A percentile compares a stretch with the other conserved stretches of the same genome.
phyloP scores from a whole-genome alignment of 2,888 invertebrate species.

The Trachelus iudaicus region DNA sequence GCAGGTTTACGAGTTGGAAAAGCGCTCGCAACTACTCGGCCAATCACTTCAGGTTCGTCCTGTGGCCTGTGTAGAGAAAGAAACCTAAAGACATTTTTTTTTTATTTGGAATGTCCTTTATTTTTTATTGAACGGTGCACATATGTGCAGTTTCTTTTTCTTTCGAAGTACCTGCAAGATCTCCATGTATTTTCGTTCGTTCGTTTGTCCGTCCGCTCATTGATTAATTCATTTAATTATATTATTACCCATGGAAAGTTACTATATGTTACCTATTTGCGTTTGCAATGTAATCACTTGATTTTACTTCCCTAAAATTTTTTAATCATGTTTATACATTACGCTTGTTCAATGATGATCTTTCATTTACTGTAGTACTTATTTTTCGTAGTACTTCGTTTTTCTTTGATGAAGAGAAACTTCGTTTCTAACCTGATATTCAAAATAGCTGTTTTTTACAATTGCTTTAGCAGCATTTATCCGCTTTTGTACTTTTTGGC shows the following conservation, averaged over 20 bases:
- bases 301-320: too few relatives aligned
- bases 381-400: constrained; percentile 11
- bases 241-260: too few relatives aligned
- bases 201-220: background rate
- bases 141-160: constrained; percentile 27
- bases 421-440: too few relatives aligned
- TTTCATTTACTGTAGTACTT: too few relatives aligned
- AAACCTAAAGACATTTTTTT: constrained; percentile 32
- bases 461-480: too few relatives aligned
- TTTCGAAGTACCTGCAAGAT: constrained; percentile 41
- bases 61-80: constrained; percentile 58
- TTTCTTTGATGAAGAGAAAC: constrained; percentile 20
- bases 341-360: too few relatives aligned
- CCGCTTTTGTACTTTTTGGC: background rate
- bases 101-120: constrained; percentile 51
- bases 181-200: constrained; percentile 22
- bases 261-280: too few relatives aligned
- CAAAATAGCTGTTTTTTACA: too few relatives aligned
- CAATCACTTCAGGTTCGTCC: constrained; percentile 65
- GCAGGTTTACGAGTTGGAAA: constrained; percentile 66
- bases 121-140: constrained; percentile 31
- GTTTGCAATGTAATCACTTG: too few relatives aligned
- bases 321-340: too few relatives aligned
- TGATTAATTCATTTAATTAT: too few relatives aligned
- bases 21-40: constrained; percentile 65